Evolutionary conservation across 2,113 vertebrate species (phyloP).

Genomic region (Ophthalmolycus amberensis): DNA sequence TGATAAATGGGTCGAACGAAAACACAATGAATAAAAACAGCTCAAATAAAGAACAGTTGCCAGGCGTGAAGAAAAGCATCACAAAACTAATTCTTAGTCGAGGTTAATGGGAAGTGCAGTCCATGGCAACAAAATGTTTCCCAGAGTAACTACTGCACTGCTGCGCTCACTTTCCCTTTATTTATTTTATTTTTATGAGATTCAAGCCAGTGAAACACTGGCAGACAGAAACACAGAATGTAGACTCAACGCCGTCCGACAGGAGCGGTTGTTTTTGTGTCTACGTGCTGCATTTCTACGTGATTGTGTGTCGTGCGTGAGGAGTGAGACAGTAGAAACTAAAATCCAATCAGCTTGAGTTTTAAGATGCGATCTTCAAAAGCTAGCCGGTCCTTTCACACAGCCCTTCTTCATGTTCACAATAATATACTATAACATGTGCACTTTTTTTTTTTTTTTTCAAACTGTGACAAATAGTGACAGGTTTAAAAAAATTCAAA

Average conservation of each 20-base stretch:
- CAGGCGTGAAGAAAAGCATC: constrained; percentile 67
- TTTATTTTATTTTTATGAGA: background rate
- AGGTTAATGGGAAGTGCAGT: constrained; percentile 66
- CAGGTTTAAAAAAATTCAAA: constrained; percentile 33
- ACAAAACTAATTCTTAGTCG: constrained; percentile 44
- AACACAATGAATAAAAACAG: constrained; percentile 79
- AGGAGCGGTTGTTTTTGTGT: background rate
- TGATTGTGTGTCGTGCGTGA: constrained; percentile 61
- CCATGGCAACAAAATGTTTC: constrained; percentile 65
- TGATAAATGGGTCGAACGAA: constrained; percentile 69
- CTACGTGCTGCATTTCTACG: constrained; percentile 38
- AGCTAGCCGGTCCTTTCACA: constrained; percentile 67
- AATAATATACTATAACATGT: constrained; percentile 74
- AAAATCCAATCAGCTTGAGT: constrained; percentile 20
- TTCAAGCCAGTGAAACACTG: constrained; percentile 31
- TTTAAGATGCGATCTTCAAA: constrained; percentile 68
- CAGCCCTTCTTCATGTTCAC: constrained; percentile 81
- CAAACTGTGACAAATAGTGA: constrained; percentile 75
- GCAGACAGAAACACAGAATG: constrained; percentile 46
- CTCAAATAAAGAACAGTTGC: constrained; percentile 68
- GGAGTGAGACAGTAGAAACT: constrained; percentile 41
- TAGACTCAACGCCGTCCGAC: constrained; percentile 7
- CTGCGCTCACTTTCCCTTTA: constrained; percentile 54
- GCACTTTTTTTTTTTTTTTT: constrained; percentile 75
- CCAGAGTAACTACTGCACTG: constrained; percentile 67